These are phyloP conservation scores for Adineta ricciae DNA, from an alignment of 2,888 invertebrate species.

Conservation along the genomic window DNA sequence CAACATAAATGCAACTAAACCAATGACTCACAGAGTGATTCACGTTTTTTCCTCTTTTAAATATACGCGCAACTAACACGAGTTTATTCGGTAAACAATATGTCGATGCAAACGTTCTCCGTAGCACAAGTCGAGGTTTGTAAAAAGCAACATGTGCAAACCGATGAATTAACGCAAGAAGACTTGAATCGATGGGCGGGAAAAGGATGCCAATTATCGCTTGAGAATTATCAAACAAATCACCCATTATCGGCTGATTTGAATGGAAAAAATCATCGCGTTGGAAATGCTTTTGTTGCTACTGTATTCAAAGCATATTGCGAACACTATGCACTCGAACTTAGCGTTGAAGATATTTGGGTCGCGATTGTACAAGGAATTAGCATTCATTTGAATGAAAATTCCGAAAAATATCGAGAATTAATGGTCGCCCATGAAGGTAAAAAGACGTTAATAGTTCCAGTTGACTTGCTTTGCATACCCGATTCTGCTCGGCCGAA, in stretches of 20 bases:
- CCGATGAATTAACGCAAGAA: background rate
- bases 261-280: background rate
- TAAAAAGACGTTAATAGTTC: background rate
- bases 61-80: no score
- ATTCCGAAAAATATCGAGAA: background rate
- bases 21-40: no score
- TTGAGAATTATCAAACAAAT: background rate
- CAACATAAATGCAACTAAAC: no score
- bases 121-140: background rate
- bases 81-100: no score
- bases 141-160: background rate
- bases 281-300: background rate
- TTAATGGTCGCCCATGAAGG: conserved; percentile 9
- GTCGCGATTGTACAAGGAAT: background rate
- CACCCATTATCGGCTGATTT: background rate
- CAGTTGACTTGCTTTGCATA: background rate
- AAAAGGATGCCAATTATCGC: background rate
- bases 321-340: conserved; percentile 12
- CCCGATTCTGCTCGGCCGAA: background rate
- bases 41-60: no score
- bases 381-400: conserved; percentile 13
- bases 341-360: conserved; percentile 17
- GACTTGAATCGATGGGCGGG: background rate
- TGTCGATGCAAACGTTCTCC: background rate
- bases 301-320: background rate